These are phyloP conservation scores for Phylloscopus collybita DNA, from an alignment of 2,797 vertebrate genomes.

Conservation along the genomic window DNA sequence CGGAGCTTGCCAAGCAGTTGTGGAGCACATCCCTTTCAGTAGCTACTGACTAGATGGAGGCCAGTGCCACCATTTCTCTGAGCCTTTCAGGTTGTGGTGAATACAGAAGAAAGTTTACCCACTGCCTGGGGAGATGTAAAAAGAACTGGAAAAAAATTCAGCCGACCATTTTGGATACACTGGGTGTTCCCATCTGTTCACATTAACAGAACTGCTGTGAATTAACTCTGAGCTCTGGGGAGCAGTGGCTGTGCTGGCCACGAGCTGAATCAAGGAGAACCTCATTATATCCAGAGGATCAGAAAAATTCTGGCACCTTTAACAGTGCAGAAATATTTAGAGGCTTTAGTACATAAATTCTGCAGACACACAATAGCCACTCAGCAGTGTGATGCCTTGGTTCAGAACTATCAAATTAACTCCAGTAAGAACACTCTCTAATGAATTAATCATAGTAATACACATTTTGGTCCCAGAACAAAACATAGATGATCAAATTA, in stretches of 20 bases:
- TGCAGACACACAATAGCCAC: neutral
- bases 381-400: neutral
- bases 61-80: neutral
- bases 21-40: neutral
- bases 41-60: neutral
- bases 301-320: neutral
- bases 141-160: neutral
- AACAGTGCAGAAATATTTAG: neutral
- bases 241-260: neutral
- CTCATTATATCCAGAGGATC: neutral
- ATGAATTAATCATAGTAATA: constrained; percentile 55
- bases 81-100: neutral
- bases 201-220: neutral
- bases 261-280: neutral
- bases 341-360: neutral
- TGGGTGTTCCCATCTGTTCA: neutral
- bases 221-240: neutral
- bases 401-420: constrained; percentile 54
- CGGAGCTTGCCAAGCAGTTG: neutral
- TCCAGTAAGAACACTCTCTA: constrained; percentile 21
- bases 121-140: neutral
- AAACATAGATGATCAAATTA: constrained; percentile 42
- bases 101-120: neutral
- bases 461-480: constrained; percentile 7
- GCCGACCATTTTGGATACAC: accelerated